Conservation (phyloP, 2,113 vertebrate species). For the Otis tarda region DNA sequence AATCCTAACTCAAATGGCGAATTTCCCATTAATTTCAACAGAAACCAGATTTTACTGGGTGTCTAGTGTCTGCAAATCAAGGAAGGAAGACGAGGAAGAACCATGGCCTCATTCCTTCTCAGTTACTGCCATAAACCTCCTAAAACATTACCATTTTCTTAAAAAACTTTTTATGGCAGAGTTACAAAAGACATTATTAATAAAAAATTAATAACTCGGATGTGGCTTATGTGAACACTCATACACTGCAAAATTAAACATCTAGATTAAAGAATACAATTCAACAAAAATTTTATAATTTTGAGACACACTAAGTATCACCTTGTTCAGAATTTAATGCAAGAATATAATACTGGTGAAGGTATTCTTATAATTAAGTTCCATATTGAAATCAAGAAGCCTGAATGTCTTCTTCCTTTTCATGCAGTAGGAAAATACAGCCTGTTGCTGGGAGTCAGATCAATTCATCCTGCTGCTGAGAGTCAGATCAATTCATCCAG, state of each 20-base stretch:
- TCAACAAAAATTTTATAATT: neutral
- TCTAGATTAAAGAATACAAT: neutral
- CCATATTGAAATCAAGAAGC: neutral
- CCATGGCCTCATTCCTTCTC: neutral
- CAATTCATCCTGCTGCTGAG: neutral
- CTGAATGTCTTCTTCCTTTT: neutral
- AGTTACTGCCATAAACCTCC: neutral
- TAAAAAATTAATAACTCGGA: neutral
- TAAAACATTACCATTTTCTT: neutral
- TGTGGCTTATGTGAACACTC: neutral
- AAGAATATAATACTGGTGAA: neutral
- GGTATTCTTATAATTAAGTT: neutral
- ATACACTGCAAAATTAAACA: neutral
- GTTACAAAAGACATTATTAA: neutral
- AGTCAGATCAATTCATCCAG: neutral
- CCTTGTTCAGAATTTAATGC: neutral
- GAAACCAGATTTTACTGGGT: neutral
- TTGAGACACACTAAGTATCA: neutral
- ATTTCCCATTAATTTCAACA: neutral
- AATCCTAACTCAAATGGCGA: neutral
- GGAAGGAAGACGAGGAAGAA: neutral
- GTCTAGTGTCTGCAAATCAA: neutral
- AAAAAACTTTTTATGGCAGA: neutral
- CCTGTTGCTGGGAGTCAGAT: neutral
- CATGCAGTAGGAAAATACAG: neutral